Conservation (phyloP, 2,113 vertebrate species). For the Notothenia coriiceps region DNA sequence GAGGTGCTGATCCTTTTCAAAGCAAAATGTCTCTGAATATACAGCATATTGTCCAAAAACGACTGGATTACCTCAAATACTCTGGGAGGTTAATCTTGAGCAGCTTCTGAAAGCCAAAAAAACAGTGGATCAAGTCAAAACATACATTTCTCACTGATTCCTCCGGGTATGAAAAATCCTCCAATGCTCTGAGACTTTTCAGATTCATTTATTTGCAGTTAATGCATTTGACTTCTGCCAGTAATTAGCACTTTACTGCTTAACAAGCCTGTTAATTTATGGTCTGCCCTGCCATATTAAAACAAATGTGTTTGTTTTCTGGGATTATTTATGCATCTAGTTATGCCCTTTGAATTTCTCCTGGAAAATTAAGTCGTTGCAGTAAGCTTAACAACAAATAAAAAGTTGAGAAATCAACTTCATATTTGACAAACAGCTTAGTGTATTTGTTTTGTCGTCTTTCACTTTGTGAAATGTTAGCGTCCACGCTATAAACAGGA, state of each 20-base stretch:
- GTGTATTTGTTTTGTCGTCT: constrained; percentile 20
- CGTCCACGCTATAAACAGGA: constrained; percentile 50
- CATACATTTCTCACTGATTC: constrained; percentile 11
- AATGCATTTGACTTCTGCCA: background rate
- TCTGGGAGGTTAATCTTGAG: constrained; percentile 12
- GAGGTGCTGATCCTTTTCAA: constrained; percentile 48
- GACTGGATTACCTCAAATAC: constrained; percentile 11
- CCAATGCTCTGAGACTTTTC: background rate
- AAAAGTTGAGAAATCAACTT: constrained; percentile 15
- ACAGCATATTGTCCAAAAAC: constrained; percentile 17
- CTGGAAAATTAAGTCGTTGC: background rate
- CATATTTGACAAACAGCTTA: constrained; percentile 1
- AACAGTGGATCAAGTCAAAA: constrained; percentile 9
- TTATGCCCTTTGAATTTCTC: background rate
- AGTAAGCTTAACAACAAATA: background rate
- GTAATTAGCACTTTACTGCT: background rate
- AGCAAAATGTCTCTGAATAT: constrained; percentile 28
- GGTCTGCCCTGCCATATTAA: background rate
- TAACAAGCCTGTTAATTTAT: background rate
- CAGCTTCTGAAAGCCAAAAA: background rate
- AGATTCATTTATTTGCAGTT: background rate
- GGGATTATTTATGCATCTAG: background rate
- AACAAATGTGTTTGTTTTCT: background rate
- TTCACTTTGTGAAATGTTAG: background rate
- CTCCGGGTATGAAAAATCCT: background rate